phyloP scores from a whole-genome alignment of 2,888 invertebrate genomes.

The Xestia rhomboidea region DNA sequence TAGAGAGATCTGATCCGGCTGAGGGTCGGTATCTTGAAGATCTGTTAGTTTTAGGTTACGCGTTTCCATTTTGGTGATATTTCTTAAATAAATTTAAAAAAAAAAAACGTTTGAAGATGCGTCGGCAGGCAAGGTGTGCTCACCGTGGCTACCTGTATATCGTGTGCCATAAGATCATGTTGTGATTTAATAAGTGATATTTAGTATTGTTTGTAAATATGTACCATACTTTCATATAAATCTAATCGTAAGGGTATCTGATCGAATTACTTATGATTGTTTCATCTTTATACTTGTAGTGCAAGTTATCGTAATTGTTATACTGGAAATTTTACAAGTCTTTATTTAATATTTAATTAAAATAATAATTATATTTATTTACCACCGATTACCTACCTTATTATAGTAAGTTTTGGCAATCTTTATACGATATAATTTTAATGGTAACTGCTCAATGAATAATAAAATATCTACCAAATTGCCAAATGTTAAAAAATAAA shows the following conservation, averaged over 20 bases:
- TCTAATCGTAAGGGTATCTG: constrained; percentile 83
- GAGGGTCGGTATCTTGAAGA: constrained; percentile 80
- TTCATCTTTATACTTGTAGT: constrained; percentile 74
- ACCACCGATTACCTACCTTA: constrained; percentile 66
- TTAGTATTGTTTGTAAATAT: constrained; percentile 90
- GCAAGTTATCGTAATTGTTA: constrained; percentile 67
- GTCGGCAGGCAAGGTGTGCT: constrained; percentile 73
- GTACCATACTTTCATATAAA: constrained; percentile 88
- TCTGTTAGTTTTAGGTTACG: constrained; percentile 84
- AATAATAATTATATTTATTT: constrained; percentile 67
- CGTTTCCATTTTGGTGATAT: constrained; percentile 86
- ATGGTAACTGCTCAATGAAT: constrained; percentile 57
- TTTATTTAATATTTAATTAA: constrained; percentile 65
- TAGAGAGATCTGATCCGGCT: constrained; percentile 91
- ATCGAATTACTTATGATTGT: constrained; percentile 78
- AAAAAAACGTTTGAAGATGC: constrained; percentile 84
- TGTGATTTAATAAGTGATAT: constrained; percentile 90
- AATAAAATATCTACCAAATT: constrained; percentile 34
- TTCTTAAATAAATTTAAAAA: constrained; percentile 77
- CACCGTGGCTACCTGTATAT: constrained; percentile 83
- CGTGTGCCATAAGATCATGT: constrained; percentile 90
- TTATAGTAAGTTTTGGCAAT: constrained; percentile 67
- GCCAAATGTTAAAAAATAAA: constrained; percentile 44
- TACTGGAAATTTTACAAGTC: constrained; percentile 58
- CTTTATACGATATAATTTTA: constrained; percentile 54